These are phyloP conservation scores for Orgyia antiqua DNA, from an alignment of 2,888 invertebrate species.

Conservation along the genomic window DNA sequence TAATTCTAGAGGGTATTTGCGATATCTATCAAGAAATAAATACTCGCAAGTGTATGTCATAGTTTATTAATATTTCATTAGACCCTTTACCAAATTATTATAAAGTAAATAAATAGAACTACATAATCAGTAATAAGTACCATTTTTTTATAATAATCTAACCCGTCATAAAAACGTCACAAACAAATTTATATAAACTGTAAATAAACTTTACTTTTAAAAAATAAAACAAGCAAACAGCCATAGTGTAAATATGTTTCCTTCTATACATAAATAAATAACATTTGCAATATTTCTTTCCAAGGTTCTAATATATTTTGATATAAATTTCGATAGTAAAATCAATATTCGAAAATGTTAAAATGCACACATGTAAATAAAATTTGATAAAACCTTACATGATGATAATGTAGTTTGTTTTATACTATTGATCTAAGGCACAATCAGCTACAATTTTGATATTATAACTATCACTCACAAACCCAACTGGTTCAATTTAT, in stretches of 20 bases:
- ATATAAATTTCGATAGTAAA: slow-evolving; percentile 1
- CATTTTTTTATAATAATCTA: slow-evolving; percentile 54
- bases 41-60: slow-evolving; percentile 48
- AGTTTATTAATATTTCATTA: slow-evolving; percentile 76
- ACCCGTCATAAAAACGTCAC: slow-evolving; percentile 47
- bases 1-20: too few relatives aligned
- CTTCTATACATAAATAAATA: slow-evolving; percentile 37
- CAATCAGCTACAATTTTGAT: slow-evolving; percentile 64
- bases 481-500: slow-evolving; percentile 54
- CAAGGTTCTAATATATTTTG: slow-evolving; percentile 21
- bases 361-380: slow-evolving; percentile 56
- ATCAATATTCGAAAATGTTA: slow-evolving; percentile 39
- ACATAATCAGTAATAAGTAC: slow-evolving; percentile 73
- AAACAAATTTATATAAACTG: slow-evolving; percentile 54
- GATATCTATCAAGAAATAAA: too few relatives aligned
- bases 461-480: slow-evolving; percentile 61
- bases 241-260: slow-evolving; percentile 51
- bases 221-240: slow-evolving; percentile 66
- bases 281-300: slow-evolving; percentile 26
- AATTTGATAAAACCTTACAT: slow-evolving; percentile 40
- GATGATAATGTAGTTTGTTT: slow-evolving; percentile 21
- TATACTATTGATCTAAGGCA: slow-evolving; percentile 70
- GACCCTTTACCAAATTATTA: slow-evolving; percentile 78
- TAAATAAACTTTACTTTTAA: slow-evolving; percentile 58
- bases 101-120: slow-evolving; percentile 77